phyloP scores from a whole-genome alignment of 2,888 invertebrate genomes.

The Ashinkailepas kermadecensis region DNA sequence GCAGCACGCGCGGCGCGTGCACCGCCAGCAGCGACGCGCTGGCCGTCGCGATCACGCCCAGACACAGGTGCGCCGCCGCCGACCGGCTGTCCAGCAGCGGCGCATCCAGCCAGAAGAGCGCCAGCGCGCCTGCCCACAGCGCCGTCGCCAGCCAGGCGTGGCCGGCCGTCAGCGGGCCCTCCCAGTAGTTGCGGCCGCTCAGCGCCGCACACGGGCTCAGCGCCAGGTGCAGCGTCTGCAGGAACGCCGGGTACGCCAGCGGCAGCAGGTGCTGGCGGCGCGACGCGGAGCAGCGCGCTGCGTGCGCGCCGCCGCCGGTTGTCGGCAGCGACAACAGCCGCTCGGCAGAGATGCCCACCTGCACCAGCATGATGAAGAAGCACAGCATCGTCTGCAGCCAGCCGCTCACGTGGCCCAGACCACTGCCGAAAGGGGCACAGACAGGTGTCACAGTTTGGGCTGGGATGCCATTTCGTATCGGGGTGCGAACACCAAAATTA shows the following conservation, averaged over 20 bases:
- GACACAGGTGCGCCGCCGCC: neutral
- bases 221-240: neutral
- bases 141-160: neutral
- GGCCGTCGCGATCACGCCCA: neutral
- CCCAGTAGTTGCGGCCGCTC: constrained; percentile 13
- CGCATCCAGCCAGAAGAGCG: neutral
- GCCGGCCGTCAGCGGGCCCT: neutral
- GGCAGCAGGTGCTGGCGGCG: neutral
- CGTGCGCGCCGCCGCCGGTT: too few species aligned
- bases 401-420: constrained; percentile 15
- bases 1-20: constrained; percentile 16
- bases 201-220: constrained; percentile 8
- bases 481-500: too few species aligned
- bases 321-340: neutral
- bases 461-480: too few species aligned
- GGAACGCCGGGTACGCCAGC: neutral
- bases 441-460: too few species aligned
- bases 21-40: neutral
- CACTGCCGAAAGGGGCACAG: too few species aligned
- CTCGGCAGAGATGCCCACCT: neutral
- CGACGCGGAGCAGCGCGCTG: too few species aligned
- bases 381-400: neutral
- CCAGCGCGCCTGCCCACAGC: neutral
- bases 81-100: neutral
- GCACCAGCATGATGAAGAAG: constrained; percentile 11